Base-by-base conservation (phyloP, 2,888 invertebrate species). In the Aromia moschata region DNA sequence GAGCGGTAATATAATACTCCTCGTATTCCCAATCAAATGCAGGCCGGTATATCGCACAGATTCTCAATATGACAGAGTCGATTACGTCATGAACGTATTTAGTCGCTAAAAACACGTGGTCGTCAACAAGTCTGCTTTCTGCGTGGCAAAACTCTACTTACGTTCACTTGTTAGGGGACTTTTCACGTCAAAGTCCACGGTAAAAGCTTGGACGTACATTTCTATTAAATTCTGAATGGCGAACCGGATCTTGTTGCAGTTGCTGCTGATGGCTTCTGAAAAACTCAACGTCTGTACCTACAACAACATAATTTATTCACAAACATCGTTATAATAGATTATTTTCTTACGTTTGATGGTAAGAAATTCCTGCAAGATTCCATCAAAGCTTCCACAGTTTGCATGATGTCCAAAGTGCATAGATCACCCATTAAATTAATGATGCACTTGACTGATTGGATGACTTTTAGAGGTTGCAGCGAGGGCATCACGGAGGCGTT, bases 381-480 rank as follows among this genome's bases (percentile, higher is more conserved):
- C 52, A 71, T 71, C 37, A 80, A 69, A 49, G 64, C 65, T 38
- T 80, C 77, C 12, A 96, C 82, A 15, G 93, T 89, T 68, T 91
- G 88, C 4, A 91, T 90, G 14, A 97, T 87, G 73, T 96, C 94
- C 36, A 91, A 81, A 0, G 96, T 96, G 80, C 97, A 96, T 0
- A 97, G 88, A 52, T 90, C 91, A 12, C 94, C 94, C 69, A 97
- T 88, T 12, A 94, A 82, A 18, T 94, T 91, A 74, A 96, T 94
- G 31, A 98, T 90, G 0, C 95, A 94, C 81, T 97, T 97, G 1
- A 96, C 93, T 0, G 94, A 92, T 79, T 98, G 96, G 40, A 91
- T 87, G 41, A 96, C 91, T 2, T 91, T 86, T n/a, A 86, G 86
- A 16, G 89, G 85, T 71, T 88, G 88, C 12, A 89, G 69, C 30